phyloP scores from a whole-genome alignment of 2,113 vertebrate genomes.

The Zeus faber region DNA sequence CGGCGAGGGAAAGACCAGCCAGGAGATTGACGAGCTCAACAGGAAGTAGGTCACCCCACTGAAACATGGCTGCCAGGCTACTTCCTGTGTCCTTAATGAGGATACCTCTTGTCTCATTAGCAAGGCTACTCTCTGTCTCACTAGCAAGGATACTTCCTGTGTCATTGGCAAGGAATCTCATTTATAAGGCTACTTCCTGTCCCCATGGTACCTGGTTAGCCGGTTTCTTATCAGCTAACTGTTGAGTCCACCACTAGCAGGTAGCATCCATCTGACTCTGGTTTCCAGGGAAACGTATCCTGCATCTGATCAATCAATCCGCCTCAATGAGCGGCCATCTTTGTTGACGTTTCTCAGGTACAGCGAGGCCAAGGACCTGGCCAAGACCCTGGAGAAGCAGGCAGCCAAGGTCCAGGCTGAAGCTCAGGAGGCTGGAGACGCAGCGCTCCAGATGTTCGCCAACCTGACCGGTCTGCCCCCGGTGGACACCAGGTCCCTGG shows the following conservation, averaged over 20 bases:
- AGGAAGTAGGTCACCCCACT: constrained; percentile 79
- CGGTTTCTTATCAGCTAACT: too few species aligned
- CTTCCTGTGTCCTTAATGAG: too few species aligned
- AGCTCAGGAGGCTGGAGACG: constrained; percentile 86
- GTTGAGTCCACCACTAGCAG: too few species aligned
- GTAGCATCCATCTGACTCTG: too few species aligned
- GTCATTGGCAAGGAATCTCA: too few species aligned
- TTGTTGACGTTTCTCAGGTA: constrained; percentile 73
- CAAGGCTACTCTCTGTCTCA: too few species aligned
- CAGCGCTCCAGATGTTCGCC: constrained; percentile 88
- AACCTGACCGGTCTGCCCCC: constrained; percentile 85
- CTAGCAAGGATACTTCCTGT: too few species aligned
- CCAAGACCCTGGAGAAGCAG: constrained; percentile 89
- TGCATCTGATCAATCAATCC: neutral
- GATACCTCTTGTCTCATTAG: too few species aligned
- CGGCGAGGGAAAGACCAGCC: constrained; percentile 83
- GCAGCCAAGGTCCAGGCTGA: constrained; percentile 84
- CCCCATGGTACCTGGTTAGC: too few species aligned
- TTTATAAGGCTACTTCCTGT: too few species aligned
- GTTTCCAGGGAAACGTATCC: neutral
- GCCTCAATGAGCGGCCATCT: neutral
- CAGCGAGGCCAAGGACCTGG: constrained; percentile 87
- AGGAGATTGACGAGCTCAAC: constrained; percentile 90
- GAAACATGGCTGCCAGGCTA: too few species aligned
- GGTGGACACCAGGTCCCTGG: constrained; percentile 80